A percentile compares a stretch with the other conserved stretches of the same genome.
Conservation (phyloP, 2,888 invertebrate species). For the Apodemia duryi region DNA sequence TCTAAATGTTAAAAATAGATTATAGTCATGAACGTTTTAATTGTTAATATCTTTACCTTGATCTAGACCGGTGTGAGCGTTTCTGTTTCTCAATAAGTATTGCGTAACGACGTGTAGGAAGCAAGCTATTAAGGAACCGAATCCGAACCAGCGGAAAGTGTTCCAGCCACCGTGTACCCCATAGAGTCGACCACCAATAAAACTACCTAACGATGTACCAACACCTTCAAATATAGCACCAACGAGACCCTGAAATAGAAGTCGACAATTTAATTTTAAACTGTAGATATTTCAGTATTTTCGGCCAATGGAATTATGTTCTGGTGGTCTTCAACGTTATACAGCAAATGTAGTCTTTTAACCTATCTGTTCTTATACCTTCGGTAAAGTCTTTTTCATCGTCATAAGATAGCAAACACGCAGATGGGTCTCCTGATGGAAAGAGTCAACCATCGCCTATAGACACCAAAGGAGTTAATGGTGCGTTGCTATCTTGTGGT, state of each 20-base stretch:
- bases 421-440: no score
- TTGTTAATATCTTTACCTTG: constrained; percentile 50
- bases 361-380: no score
- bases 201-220: constrained; percentile 89
- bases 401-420: no score
- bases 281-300: no score
- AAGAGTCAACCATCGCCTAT: no score
- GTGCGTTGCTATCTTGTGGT: no score
- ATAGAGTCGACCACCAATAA: constrained; percentile 86
- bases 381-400: no score
- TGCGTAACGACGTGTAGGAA: constrained; percentile 79
- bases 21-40: neutral
- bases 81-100: constrained; percentile 43
- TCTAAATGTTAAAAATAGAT: neutral
- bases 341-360: no score
- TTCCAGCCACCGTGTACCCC: constrained; percentile 81
- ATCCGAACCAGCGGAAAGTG: constrained; percentile 86
- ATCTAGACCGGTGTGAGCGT: constrained; percentile 36
- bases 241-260: constrained; percentile 83
- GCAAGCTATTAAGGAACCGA: constrained; percentile 81
- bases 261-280: neutral
- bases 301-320: no score
- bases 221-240: constrained; percentile 93
- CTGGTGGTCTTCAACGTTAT: no score
- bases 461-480: no score